Evolutionary conservation across 2,113 vertebrate genomes (phyloP).

Genomic region (Bubo bubo): DNA sequence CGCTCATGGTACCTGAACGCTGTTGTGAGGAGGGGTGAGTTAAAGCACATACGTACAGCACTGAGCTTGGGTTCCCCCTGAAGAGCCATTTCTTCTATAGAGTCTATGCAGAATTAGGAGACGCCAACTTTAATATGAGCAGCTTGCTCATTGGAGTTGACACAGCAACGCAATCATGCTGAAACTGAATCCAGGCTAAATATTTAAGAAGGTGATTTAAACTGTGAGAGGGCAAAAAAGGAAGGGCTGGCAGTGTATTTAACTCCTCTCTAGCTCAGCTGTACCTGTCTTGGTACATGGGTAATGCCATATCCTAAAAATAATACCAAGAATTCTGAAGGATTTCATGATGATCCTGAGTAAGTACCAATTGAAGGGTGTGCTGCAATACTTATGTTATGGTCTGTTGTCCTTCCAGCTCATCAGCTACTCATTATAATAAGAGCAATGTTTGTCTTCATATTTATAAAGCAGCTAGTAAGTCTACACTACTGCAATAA

Average conservation of each 20-base stretch:
- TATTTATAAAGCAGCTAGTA: not conserved
- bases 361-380: not conserved
- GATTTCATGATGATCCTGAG: not conserved
- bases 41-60: not conserved
- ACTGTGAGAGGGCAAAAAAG: not conserved
- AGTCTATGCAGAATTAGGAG: not conserved
- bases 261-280: not conserved
- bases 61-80: not conserved
- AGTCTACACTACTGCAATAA: not conserved
- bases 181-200: not conserved
- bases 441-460: not conserved
- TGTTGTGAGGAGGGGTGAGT: not conserved
- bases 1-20: fast-evolving
- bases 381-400: not conserved
- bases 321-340: not conserved
- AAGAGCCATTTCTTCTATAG: not conserved
- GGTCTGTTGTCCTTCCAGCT: not conserved
- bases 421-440: not conserved
- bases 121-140: not conserved
- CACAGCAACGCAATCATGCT: fast-evolving
- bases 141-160: not conserved
- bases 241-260: not conserved
- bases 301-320: not conserved
- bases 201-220: not conserved
- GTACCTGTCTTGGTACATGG: not conserved